Percentiles rank a stretch among this genome's conserved stretches.
These are phyloP conservation scores for Echeneis naucrates DNA, from an alignment of 2,797 vertebrate species.

Conservation along the genomic window DNA sequence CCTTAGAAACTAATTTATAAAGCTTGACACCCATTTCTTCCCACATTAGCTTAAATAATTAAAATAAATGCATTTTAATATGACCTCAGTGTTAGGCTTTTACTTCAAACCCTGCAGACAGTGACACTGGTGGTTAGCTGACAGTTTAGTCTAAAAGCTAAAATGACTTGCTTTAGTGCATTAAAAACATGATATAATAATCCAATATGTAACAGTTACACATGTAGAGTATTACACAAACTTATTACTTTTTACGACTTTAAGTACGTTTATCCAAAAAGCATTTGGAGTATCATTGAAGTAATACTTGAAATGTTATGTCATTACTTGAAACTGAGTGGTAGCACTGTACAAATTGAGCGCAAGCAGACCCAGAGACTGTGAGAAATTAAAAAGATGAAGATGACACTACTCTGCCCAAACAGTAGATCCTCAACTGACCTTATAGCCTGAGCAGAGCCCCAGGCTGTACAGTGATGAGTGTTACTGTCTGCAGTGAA, in stretches of 20 bases:
- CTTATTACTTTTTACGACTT: not conserved
- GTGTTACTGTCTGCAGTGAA: conserved; percentile 53
- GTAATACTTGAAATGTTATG: not conserved
- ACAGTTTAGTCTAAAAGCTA: no score
- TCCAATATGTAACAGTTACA: no score
- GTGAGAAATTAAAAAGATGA: conserved; percentile 34
- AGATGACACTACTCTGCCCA: conserved; percentile 27
- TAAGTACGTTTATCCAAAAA: not conserved
- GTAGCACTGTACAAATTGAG: not conserved
- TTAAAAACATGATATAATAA: not conserved
- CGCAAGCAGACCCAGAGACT: conserved; percentile 8
- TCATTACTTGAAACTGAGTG: not conserved
- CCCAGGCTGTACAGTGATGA: conserved; percentile 24
- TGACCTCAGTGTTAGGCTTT: not conserved
- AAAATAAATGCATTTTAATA: not conserved
- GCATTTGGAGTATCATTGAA: not conserved
- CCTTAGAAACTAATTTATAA: not conserved
- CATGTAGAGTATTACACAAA: no score
- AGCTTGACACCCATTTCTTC: not conserved
- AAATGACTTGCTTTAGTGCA: no score
- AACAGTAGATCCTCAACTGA: conserved; percentile 53
- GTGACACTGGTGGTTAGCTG: not conserved
- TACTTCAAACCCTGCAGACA: not conserved
- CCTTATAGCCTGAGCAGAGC: conserved; percentile 45
- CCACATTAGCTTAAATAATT: not conserved